Percentiles rank a stretch among this genome's conserved stretches.
These are phyloP conservation scores for Patella ulyssiponensis DNA, from an alignment of 2,888 invertebrate genomes.

Conservation along the genomic window DNA sequence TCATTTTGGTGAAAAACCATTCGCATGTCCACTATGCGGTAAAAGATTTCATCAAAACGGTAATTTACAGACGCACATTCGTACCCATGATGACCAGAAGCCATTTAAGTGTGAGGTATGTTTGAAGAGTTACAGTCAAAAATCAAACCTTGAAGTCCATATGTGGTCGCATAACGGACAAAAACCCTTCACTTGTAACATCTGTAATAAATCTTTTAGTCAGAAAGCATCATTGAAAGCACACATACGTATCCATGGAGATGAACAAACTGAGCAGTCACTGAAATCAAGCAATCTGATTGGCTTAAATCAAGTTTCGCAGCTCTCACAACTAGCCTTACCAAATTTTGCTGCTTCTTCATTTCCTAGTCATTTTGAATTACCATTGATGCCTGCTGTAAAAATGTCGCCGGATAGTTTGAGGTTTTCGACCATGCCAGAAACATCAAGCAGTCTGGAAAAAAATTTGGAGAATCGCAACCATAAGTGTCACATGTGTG, in stretches of 20 bases:
- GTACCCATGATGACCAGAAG: conserved; percentile 14
- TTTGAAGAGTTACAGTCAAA: conserved; percentile 14
- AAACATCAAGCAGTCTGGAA: no score
- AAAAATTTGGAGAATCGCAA: no score
- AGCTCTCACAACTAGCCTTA: not conserved
- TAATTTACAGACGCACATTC: conserved; percentile 16
- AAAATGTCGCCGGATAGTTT: no score
- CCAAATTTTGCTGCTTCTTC: not conserved
- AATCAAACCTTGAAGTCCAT: conserved; percentile 17
- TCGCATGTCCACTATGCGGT: conserved; percentile 13
- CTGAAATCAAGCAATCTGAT: not conserved
- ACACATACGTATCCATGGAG: conserved; percentile 12
- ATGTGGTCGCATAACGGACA: conserved; percentile 13
- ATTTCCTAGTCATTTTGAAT: not conserved
- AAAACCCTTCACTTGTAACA: conserved; percentile 12
- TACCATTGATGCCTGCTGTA: no score
- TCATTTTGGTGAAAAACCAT: conserved; percentile 13
- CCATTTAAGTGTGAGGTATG: conserved; percentile 18
- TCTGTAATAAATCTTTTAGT: conserved; percentile 11
- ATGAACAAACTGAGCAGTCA: not conserved
- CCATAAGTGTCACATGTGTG: not conserved
- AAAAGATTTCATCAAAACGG: conserved; percentile 17
- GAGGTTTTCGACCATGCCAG: no score
- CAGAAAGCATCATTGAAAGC: conserved; percentile 10
- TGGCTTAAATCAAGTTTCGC: not conserved